Evolutionary conservation across 2,797 vertebrate genomes (phyloP), one percentile per base, ranked within the genome.

Genomic region (Tokudaia muenninki): DNA sequence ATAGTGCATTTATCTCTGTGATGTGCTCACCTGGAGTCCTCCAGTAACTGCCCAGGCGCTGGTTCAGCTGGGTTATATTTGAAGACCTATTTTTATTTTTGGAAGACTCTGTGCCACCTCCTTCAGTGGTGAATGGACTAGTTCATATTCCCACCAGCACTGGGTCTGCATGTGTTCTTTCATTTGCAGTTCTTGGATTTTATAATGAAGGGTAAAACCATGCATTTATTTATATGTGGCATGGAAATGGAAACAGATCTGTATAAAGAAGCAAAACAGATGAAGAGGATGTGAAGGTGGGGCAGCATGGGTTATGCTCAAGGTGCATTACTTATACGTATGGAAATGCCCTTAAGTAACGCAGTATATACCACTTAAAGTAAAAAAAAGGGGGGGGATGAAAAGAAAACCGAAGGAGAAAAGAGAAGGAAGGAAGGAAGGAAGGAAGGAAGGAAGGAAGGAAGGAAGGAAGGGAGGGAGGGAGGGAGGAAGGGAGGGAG

Each of bases 401-500:
- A 17, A 72, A n/a, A n/a, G 67, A 7, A 70, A 70, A 70, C 34
- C 0, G 1, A n/a, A 14, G 22, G 1, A 14, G 19, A 37, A 17
- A 11, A 22, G 7, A 9, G 61, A 65, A 31, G 12, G 61, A 29
- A 63, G 63, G 11, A 65, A 10, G 63, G 11, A 12, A 29, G 11
- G 11, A 9, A 26, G 26, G 10, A 1, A 26, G 22, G 8, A 7
- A 3, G 22, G 22, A 29, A 26, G 10, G 61, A 63, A 63, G 10
- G 24, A 63, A 63, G 9, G 4, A 5, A 21, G 57, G 6, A 7
- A 59, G 4, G 57, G 19, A 59, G 55, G 55, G 55, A 59, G 55
- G 6, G 19, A 59, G 0, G 65, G 2, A 67, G 5, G 31, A 3
- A 8, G 1, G 6, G 6, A 22, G 6, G 6, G 17, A 22, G 31